Base-by-base conservation (phyloP, 2,888 invertebrate genomes). In the Xanthia icteritia region DNA sequence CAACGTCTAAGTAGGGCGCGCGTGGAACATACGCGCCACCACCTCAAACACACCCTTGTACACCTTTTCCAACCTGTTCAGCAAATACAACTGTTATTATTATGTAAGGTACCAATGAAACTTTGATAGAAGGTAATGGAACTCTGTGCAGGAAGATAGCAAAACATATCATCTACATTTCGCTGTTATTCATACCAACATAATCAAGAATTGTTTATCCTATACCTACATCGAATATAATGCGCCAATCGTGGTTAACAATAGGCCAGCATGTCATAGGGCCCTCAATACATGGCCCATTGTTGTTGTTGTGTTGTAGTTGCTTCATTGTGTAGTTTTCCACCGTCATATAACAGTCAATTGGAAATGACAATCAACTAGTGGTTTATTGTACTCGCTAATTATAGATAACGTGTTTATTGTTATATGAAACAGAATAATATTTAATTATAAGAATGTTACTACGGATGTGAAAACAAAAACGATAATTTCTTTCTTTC, bases 241-340 rank as follows among this genome's bases (percentile, higher is more conserved):
- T 51, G 36, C 61, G 31, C 15, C 42, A 58, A 58, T 42, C 48
- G 20, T 78, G 48, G 23, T 2, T 36, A 20, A 81, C 85, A 80
- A 80, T 80, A 17, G 54, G 23, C 60, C 51, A 64, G 31, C 39
- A 56, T 66, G 54, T 84, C 66, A 80, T 81, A 72, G 70, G 36
- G 39, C 36, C 15, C 20, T 48, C 60, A 61, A 80, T 72, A 20
- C 54, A 13, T 70, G 20, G 42, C 0, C 27, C 27, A 72, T 80
- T 81, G 73, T 80, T 42, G 42, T 42, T 39, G 39, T 8, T 39
- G 39, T 39, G 39, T 42, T 42, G 39, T 42, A n/a, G n/a, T n/a
- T 42, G 1, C 13, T 45, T 79, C 15, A 80, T 80, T 80, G 81
- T 79, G n/a, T 65, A 31, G 80, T 84, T 80, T 65, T 80, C 85